Base-by-base conservation (phyloP, 2,113 vertebrate genomes). In the Proteles cristata region DNA sequence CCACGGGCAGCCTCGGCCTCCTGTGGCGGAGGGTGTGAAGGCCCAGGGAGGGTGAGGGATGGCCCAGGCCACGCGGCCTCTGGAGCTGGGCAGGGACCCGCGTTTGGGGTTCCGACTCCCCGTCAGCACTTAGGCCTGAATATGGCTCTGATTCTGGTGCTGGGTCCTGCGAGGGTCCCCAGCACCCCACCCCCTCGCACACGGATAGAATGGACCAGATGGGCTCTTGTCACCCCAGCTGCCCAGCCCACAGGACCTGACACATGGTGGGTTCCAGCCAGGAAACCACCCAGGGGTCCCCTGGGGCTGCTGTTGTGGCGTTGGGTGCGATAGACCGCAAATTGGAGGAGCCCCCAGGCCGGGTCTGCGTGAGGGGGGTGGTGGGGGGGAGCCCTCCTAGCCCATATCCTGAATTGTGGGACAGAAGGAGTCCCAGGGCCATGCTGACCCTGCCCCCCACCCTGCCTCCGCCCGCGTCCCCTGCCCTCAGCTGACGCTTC, bases 301-400 rank as follows among this genome's bases (percentile, higher is more conserved):
- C 90, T 7, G 15, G 82, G 50, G 55, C 77, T 21, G 9, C 21
- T 2, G 7, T n/a, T 48, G n/a, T 21, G 4, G 23, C n/a, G 28
- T 39, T 10, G 31, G n/a, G 43, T 2, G 2, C 1, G 2, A 5
- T 1, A 7, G 35, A 69, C 31, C 31, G 21, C 12, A 8, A 35
- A 53, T 45, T 2, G 17, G 61, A 53, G 55, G 50, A 33, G 50
- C 33, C 5, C 35, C 23, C 17, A 12, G 66, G 16, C 58, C 2
- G 25, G 15, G 33, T 53, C 66, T 69, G 71, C 48, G 61, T 68
- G 35, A 28, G 31, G 4, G n/a, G 77, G 14, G 26, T 14, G 14
- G 43, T 21, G 16, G 15, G 14, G 53, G 26, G 16, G 21, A 28
- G 65, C 10, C 39, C 33, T 21, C 55, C 23, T 14, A 26, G n/a